Base-by-base conservation (phyloP, 2,888 invertebrate species). In the Meiosimyza platycephala region DNA sequence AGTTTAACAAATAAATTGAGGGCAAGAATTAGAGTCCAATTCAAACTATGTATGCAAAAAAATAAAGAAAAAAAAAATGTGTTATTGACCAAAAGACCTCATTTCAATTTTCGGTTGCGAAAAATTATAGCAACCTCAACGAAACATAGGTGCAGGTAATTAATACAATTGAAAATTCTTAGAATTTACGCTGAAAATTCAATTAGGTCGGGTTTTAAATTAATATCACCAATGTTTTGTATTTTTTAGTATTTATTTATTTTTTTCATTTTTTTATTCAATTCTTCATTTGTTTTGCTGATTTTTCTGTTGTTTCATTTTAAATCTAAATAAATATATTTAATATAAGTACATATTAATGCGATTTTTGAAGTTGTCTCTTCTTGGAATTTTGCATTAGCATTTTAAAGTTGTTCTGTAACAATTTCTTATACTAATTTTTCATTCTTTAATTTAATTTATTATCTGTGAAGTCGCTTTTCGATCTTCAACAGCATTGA, bases 311-410 rank as follows among this genome's bases (percentile, higher is more conserved):
- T 28, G 28, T 54, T 66, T 11, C 22, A 33, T 64, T 69, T 51
- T 66, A 51, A 51, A 33, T 51, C 48, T 40, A 62, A 54, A 67
- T 50, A 66, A 60, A 70, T 54, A 62, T 67, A 65, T 69, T 15
- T 67, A 62, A 62, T 63, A 47, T 71, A 64, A 63, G 57, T 69
- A 57, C 54, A 55, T 65, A 63, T 68, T 64, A 64, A 64, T 64
- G 64, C 9, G 64, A 22, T 64, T 64, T 40, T 48, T 64, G 50
- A 50, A 64, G 64, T 48, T 64, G 51, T 64, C 28, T 18, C 59
- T 60, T 60, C 59, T 60, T 60, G 59, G 59, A 60, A 60, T 60
- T 60, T 60, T 33, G 54, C 16, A 60, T 60, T 60, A 60, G 59
- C 59, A 16, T 54, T 54, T 54, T 54, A 54, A 54, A 54, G 54